Evolutionary conservation across 1,140 invertebrate genomes (phyloP).

Genomic region (Drosophila kohkoa): DNA sequence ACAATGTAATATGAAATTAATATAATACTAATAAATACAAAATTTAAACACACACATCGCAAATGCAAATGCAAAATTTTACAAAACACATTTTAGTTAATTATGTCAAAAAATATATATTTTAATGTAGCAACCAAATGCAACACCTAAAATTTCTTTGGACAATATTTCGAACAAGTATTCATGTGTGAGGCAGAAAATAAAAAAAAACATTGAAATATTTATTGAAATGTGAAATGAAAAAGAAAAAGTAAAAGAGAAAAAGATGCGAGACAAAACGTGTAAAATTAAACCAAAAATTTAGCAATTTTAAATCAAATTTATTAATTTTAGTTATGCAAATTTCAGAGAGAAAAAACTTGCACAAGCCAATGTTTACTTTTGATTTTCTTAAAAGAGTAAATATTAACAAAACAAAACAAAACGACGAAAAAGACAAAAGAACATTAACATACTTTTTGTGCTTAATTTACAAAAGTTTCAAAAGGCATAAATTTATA

Average conservation of each 20-base stretch:
- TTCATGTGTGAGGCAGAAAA: slow-evolving; percentile 67
- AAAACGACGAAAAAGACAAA: slow-evolving; percentile 69
- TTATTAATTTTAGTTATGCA: slow-evolving; percentile 79
- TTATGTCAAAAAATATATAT: slow-evolving; percentile 52
- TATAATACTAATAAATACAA: slow-evolving; percentile 33
- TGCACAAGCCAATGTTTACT: slow-evolving; percentile 72
- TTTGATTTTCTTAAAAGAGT: slow-evolving; percentile 39
- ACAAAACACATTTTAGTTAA: slow-evolving; percentile 36
- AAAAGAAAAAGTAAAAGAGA: slow-evolving; percentile 20
- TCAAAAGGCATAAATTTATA: slow-evolving; percentile 79
- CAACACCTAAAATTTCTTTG: slow-evolving; percentile 74
- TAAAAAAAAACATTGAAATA: slow-evolving; percentile 41
- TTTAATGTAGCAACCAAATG: slow-evolving; percentile 44
- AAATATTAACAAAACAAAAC: slow-evolving; percentile 48
- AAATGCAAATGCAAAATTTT: slow-evolving; percentile 21
- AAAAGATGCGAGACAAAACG: slow-evolving; percentile 59
- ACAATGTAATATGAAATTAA: slow-evolving; percentile 60
- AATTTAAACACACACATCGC: slow-evolving; percentile 11
- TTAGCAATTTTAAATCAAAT: slow-evolving; percentile 82
- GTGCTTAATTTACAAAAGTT: slow-evolving; percentile 76
- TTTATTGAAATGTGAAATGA: slow-evolving; percentile 53
- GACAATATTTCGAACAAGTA: slow-evolving; percentile 81
- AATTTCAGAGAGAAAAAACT: slow-evolving; percentile 47
- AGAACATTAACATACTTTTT: slow-evolving; percentile 77
- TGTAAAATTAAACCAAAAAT: slow-evolving; percentile 82